Base-by-base conservation (phyloP, 2,113 vertebrate genomes). In the Sinocyclocheilus anshuiensis region DNA sequence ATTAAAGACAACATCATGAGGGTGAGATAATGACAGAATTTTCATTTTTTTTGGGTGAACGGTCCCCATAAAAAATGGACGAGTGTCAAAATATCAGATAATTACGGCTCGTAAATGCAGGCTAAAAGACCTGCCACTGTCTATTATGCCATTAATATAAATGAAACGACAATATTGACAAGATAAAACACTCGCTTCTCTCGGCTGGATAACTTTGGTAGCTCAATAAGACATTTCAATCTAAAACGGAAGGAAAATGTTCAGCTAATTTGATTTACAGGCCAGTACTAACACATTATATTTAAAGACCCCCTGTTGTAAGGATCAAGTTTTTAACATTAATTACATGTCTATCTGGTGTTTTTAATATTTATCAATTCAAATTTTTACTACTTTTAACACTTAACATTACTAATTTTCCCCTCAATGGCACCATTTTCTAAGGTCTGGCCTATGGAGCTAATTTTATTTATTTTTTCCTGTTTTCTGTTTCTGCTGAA, bases 111-210 rank as follows among this genome's bases (percentile, higher is more conserved):
- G 29, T 18, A 71, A 36, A 71, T 71, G 65, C 65, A 69, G 65
- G 26, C 11, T 67, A 67, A 67, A 67, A 69, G 67, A 71, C 16
- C 29, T 71, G 67, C 15, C 65, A 16, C 65, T 33, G 6, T 71
- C 67, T 36, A 36, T 20, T 71, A 71, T 36, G 29, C 67, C 33
- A 33, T 71, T 71, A 71, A 71, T 71, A 71, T 71, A 36, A 71
- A 71, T 71, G 53, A 45, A 76, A 76, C 18, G 26, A 61, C 45
- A 24, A 20, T 26, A 18, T 48, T 20, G 75, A 77, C 72, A 77
- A 29, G n/a, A 22, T 71, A 63, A 84, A 61, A 45, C 29, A 26
- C 26, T 65, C 29, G 3, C 57, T 85, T 77, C 48, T 53, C 48
- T 72, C 8, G 12, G 72, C 33, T 13, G 12, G 55, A 10, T 26